Conservation (phyloP, 2,113 vertebrate species). For the Mastomys natalensis region DNA sequence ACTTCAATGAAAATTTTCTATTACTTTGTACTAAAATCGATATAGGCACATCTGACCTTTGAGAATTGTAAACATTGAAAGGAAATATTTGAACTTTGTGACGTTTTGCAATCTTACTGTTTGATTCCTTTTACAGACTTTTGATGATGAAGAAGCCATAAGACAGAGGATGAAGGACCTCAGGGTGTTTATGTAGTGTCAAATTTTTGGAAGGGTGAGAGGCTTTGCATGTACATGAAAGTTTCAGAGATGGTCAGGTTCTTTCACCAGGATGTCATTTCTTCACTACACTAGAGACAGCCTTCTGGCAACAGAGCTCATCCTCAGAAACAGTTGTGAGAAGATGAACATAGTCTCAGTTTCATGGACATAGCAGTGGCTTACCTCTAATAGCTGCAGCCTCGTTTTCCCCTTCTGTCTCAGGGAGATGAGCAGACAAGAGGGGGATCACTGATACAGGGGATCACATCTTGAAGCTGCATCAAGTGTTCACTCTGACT, state of each 20-base stretch:
- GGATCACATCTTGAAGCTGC: background rate
- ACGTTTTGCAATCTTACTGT: background rate
- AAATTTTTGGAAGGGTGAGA: background rate
- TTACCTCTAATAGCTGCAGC: background rate
- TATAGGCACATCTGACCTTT: background rate
- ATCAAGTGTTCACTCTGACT: background rate
- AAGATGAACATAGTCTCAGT: background rate
- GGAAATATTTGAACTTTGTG: background rate
- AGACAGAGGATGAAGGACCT: background rate
- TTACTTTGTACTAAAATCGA: background rate
- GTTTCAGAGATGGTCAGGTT: background rate
- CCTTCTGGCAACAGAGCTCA: background rate
- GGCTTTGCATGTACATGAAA: background rate
- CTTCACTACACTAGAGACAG: background rate
- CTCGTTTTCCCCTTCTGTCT: background rate
- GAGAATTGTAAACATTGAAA: background rate
- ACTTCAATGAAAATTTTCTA: background rate
- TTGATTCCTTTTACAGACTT: background rate
- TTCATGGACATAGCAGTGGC: background rate
- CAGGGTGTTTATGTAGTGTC: background rate
- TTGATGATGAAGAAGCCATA: background rate
- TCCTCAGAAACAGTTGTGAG: background rate
- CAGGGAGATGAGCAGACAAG: background rate
- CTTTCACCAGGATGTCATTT: background rate
- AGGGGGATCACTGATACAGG: background rate